phyloP scores from a whole-genome alignment of 2,797 vertebrate genomes.

The Hydrocynus forskahlii region DNA sequence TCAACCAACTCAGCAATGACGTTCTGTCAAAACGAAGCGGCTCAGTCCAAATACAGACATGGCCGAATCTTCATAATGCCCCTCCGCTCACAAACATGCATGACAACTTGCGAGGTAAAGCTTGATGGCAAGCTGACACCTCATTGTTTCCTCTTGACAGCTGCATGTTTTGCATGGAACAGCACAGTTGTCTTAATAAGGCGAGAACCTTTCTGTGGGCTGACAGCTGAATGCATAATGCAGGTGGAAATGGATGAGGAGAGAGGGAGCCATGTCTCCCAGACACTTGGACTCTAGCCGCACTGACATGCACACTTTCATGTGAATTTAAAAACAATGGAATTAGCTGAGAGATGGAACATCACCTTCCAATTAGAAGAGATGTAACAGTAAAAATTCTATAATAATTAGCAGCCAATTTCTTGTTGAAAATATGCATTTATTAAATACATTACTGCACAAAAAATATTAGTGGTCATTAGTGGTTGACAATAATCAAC shows the following conservation, averaged over 20 bases:
- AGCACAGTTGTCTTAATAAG: conserved; percentile 23
- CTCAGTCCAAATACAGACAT: neutral
- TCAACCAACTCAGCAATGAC: neutral
- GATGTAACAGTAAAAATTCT: neutral
- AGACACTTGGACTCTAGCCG: neutral
- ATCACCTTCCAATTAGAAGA: neutral
- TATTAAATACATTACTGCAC: conserved; percentile 12
- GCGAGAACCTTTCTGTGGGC: neutral
- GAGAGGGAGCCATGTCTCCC: neutral
- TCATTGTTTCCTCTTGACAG: conserved; percentile 7
- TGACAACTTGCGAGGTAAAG: neutral
- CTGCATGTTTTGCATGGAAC: conserved; percentile 13
- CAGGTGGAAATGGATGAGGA: conserved; percentile 11
- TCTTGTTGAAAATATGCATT: conserved; percentile 19
- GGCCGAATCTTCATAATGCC: neutral
- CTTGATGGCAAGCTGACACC: neutral
- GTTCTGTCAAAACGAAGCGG: neutral
- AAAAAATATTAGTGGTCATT: neutral
- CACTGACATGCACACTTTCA: neutral
- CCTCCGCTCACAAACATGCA: neutral
- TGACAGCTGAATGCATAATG: conserved; percentile 32
- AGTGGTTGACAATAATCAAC: neutral
- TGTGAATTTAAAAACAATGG: neutral
- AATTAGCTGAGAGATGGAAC: neutral
- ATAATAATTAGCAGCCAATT: neutral